A percentile compares a stretch with the other conserved stretches of the same genome.
Conservation (phyloP, 2,113 vertebrate genomes). For the Brevimyrus niger region DNA sequence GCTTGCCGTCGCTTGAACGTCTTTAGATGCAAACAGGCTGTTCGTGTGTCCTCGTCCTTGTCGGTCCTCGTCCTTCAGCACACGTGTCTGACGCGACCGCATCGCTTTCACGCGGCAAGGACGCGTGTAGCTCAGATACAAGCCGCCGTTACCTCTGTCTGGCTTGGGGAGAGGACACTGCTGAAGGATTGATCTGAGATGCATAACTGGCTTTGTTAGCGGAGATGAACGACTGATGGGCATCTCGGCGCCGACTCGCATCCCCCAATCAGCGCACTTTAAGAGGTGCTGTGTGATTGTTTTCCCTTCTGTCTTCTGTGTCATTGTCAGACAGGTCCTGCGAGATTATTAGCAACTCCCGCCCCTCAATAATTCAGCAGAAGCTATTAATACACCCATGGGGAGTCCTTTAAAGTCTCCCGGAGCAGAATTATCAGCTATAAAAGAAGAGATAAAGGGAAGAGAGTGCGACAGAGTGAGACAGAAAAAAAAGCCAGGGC, state of each 20-base stretch:
- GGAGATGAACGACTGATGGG: conserved; percentile 55
- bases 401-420: conserved; percentile 67
- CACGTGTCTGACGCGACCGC: background rate
- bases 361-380: conserved; percentile 71
- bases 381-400: conserved; percentile 72
- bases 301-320: conserved; percentile 69
- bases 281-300: conserved; percentile 64
- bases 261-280: conserved; percentile 28
- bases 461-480: conserved; percentile 27
- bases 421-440: conserved; percentile 64
- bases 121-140: conserved; percentile 43
- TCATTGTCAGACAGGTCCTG: conserved; percentile 67
- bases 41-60: conserved; percentile 65
- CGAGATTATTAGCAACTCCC: conserved; percentile 68
- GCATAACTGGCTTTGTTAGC: conserved; percentile 70
- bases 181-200: conserved; percentile 57
- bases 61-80: conserved; percentile 41
- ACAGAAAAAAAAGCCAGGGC: conserved; percentile 32
- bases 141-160: conserved; percentile 57
- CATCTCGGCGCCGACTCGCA: conserved; percentile 35
- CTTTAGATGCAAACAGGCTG: conserved; percentile 56
- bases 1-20: conserved; percentile 22
- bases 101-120: conserved; percentile 9
- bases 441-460: conserved; percentile 43
- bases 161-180: conserved; percentile 43